Conservation (phyloP, 2,113 vertebrate species). For the Pleuronectes platessa region DNA sequence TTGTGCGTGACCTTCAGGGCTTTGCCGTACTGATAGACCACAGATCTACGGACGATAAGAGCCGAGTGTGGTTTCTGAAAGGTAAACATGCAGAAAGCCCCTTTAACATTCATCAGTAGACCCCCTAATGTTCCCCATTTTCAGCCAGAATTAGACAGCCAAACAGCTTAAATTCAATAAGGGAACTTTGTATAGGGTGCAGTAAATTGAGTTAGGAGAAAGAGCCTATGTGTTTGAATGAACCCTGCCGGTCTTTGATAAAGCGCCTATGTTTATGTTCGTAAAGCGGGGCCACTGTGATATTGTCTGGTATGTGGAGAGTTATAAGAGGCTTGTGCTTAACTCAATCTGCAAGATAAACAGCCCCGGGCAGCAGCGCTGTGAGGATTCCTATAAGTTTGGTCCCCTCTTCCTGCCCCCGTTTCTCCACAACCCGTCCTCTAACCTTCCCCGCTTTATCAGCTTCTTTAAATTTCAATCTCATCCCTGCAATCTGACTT, state of each 20-base stretch:
- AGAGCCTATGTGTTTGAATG: conserved; percentile 68
- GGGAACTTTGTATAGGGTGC: conserved; percentile 52
- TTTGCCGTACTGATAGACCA: conserved; percentile 43
- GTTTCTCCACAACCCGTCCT: conserved; percentile 13
- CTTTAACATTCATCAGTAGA: conserved; percentile 60
- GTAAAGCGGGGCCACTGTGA: conserved; percentile 76
- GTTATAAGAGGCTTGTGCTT: conserved; percentile 71
- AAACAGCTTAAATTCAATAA: conserved; percentile 73
- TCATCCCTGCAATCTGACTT: neutral
- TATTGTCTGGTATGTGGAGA: conserved; percentile 81
- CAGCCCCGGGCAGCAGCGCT: conserved; percentile 62
- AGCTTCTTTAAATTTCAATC: conserved; percentile 1
- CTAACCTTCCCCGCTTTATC: conserved; percentile 16
- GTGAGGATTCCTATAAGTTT: conserved; percentile 59
- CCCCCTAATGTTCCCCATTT: conserved; percentile 49
- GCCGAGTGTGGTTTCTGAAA: conserved; percentile 60
- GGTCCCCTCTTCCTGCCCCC: conserved; percentile 42
- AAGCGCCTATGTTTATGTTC: conserved; percentile 72
- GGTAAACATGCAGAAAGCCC: conserved; percentile 62
- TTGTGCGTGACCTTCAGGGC: conserved; percentile 53
- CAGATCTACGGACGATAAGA: conserved; percentile 65
- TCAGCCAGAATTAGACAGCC: conserved; percentile 64
- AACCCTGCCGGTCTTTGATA: conserved; percentile 73
- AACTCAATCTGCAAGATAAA: conserved; percentile 79
- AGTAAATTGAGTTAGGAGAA: conserved; percentile 75